Evolutionary conservation across 1,140 invertebrate species (phyloP), one percentile per base, ranked within the genome.

Genomic region (Leptinotarsa texana): DNA sequence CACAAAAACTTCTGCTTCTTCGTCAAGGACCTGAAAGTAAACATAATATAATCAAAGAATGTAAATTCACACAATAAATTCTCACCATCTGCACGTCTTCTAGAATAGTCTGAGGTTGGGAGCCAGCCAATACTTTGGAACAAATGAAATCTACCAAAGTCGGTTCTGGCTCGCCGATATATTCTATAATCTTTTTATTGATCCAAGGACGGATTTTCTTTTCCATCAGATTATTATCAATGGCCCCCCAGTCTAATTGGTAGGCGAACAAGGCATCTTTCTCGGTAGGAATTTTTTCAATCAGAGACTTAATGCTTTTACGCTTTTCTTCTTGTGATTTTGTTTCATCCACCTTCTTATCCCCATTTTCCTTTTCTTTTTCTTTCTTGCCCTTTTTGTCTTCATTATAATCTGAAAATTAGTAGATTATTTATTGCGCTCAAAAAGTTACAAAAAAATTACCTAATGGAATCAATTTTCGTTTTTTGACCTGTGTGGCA

Each of bases 1-100:
- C 80, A 99, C 97, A 90, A 99, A 99, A 69, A 99, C 96, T 90
- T 99, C 98, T 8, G 98, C 98, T 88, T 99, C 98, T 86, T 99
- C 98, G 86, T 99, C 98, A 79, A 99, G 89, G 79, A 99, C 96
- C 96, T 98, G 84, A 21, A 88, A 89, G 78, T 80, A 82, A 74
- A 78, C 27, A 27, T 5, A 11, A 33, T 65, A 15, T 18, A 65
- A 57, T 17, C 17, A 5, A 18, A 15, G 1, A 18, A 57, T 17
- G 51, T 6, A 57, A 57, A 57, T n/a, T 17, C 13, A 57, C 33
- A 57, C 0, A 13, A 57, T 15, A 48, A 63, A 68, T 6, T 47
- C 72, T 85, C 86, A 98, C 97, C 97, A 99, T 98, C 89, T 97
- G 95, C 80, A 99, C 96, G 90, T 99, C 98, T 85, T 98, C 95